phyloP scores from a whole-genome alignment of 1,140 invertebrate genomes.

The Drosophila fuyamai region DNA sequence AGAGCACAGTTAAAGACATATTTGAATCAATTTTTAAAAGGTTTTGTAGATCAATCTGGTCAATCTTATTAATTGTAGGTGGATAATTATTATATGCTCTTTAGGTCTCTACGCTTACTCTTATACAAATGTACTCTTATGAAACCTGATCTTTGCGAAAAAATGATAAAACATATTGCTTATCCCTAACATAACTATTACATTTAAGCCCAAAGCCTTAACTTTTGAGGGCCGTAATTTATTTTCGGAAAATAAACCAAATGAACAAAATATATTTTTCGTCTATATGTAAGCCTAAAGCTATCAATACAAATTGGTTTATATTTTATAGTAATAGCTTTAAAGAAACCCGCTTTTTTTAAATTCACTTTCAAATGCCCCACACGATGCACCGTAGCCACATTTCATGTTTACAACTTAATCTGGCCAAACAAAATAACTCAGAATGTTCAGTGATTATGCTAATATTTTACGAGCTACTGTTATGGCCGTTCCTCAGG shows the following conservation, averaged over 20 bases:
- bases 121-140: no score
- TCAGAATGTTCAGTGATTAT: constrained; percentile 64
- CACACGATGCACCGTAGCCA: constrained; percentile 19
- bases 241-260: no score
- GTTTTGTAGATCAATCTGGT: neutral
- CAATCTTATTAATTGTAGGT: neutral
- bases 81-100: no score
- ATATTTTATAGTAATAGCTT: neutral
- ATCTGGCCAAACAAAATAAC: constrained; percentile 35
- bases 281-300: no score
- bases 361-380: constrained; percentile 53
- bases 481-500: constrained; percentile 53
- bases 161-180: no score
- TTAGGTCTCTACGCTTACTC: no score
- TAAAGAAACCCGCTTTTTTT: neutral
- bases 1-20: neutral
- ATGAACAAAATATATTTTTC: no score
- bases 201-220: neutral
- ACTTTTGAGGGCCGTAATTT: neutral
- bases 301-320: neutral
- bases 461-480: constrained; percentile 77
- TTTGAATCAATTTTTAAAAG: neutral
- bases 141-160: no score
- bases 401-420: constrained; percentile 51
- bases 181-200: no score